Evolutionary conservation across 2,113 vertebrate species (phyloP), one percentile per base, ranked within the genome.

Genomic region (Prunella himalayana): DNA sequence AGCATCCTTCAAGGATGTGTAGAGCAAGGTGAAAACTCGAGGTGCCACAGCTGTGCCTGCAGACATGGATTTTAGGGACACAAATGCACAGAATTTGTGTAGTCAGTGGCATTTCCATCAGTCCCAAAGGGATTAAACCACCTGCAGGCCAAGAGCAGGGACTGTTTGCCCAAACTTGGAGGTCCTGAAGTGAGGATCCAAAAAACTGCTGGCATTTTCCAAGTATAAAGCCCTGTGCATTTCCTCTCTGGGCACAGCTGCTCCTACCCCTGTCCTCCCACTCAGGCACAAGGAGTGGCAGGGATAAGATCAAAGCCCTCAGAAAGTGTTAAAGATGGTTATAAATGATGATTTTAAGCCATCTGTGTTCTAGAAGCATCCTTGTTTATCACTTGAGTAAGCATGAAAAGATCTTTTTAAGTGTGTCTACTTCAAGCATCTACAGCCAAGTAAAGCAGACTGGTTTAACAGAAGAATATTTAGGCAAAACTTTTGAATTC

Each of bases 11-110:
- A 44, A 35, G 56, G 47, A 31, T 6, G 31, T 27, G 39, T 73
- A 35, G 15, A 44, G 79, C 31, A 56, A 28, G 17, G 33, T 8
- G 28, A 16, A 30, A 49, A 31, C 13, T 50, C 0, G 0, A 28
- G 5, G 22, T 14, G 21, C 11, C 50, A 21, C 57, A 86, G 49
- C 39, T 25, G 7, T 2, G 30, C 3, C 53, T 56, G 37, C 54
- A 75, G 77, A 59, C 33, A 22, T 3, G 6, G 7, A 4, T 25
- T 19, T 76, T 1, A 30, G 33, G 78, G 39, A 27, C 39, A 64
- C 15, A 7, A 64, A 15, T 27, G 41, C 44, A 68, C 15, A 6
- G 5, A 25, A 39, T 53, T 72, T n/a, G 12, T 33, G 16, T 3
- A 25, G 13, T 15, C 22, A 60, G 2, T 16, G 24, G 37, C 24